These are phyloP conservation scores for Mirza zaza DNA, from an alignment of 2,113 vertebrate species.

Conservation along the genomic window DNA sequence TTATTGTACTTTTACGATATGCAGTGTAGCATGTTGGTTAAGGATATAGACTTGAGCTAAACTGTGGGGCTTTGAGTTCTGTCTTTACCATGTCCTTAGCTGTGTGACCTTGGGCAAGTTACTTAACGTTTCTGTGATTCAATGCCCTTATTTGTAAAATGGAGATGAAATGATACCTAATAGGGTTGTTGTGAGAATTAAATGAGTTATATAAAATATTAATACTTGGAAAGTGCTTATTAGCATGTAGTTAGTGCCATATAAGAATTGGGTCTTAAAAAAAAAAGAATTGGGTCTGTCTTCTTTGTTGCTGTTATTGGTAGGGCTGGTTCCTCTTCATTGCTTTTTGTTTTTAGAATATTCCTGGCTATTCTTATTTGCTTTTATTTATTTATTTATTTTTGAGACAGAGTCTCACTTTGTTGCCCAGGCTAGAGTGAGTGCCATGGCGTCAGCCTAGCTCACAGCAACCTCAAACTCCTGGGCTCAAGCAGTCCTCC, in stretches of 20 bases:
- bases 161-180: background rate
- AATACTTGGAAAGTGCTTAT: background rate
- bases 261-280: background rate
- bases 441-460: too few species aligned
- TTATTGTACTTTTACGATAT: background rate
- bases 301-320: background rate
- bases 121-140: background rate
- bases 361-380: conserved; percentile 14
- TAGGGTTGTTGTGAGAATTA: background rate
- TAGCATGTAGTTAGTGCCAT: background rate
- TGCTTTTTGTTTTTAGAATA: conserved; percentile 32
- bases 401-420: too few species aligned
- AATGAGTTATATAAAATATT: background rate
- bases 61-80: background rate
- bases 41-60: background rate
- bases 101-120: conserved; percentile 6
- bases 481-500: too few species aligned
- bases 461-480: too few species aligned
- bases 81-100: background rate
- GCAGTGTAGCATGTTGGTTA: background rate
- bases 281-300: background rate
- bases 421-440: too few species aligned
- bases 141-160: conserved; percentile 5
- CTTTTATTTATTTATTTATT: background rate
- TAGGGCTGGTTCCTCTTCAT: background rate